Evolutionary conservation across 1,140 invertebrate species (phyloP), one percentile per base, ranked within the genome.

Genomic region (Yoshiicerus persimilis): DNA sequence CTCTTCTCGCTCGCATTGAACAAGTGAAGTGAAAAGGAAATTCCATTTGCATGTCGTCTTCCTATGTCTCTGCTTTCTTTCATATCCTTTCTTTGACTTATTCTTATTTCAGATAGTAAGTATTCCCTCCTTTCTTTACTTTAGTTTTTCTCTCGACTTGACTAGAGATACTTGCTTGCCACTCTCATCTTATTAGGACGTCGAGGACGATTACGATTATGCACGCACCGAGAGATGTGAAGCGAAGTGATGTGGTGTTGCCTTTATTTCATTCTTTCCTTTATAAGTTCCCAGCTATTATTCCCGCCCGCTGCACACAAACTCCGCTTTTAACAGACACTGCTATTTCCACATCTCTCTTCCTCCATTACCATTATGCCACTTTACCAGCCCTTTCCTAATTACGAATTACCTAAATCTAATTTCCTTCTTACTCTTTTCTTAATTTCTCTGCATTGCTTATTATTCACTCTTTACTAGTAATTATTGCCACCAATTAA

Each of bases 201-300:
- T 70, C 66, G 66, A 84, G 64, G 86, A 70, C 86, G 86, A 86
- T 86, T 86, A 86, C 86, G 86, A 86, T 86, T 86, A 86, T 66
- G 27, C 62, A 86, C 86, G 86, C 86, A 70, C 86, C 62, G 66
- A 86, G 66, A 70, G 66, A 70, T 70, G 66, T 70, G 66, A 70
- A 70, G 27, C 66, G 23, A 70, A 30, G 66, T 86, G 86, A 70
- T 70, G 66, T 86, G 86, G 62, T 86, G 86, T 56, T 70, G 23
- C 86, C 62, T 30, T 86, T 86, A 66, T 36, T 66, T 70, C 86
- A 86, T 86, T 86, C 86, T 86, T 66, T 32, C 32, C 86, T 23
- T 23, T 70, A 25, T n/a, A n/a, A 11, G 9, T 41, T 41, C 16
- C n/a, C 47, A 56, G 20, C 47, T 16, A 56, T 56, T 56, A 56